Base-by-base conservation (phyloP, 2,113 vertebrate species). In the Xerus inauris region DNA sequence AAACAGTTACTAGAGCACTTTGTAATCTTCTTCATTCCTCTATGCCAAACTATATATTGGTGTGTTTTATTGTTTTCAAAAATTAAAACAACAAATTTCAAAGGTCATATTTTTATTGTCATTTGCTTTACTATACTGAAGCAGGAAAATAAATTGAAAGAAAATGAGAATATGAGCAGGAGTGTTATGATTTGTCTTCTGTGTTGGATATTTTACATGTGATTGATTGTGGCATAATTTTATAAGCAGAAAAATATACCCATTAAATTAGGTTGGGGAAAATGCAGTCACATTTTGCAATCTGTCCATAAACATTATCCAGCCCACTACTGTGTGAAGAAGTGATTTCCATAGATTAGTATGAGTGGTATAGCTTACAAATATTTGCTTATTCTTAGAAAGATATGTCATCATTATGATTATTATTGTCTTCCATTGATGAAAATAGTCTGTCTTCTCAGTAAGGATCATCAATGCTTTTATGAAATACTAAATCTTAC, bases 41-140 rank as follows among this genome's bases (percentile, higher is more conserved):
- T 75, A 1, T 13, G 77, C 57, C 35, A 80, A 71, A 1, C 6
- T 40, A 51, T 59, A 3, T 32, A 3, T 79, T n/a, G 0, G 0
- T 42, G 88, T 59, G 65, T 35, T n/a, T 81, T 71, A 13, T 81
- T 88, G 11, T 82, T 7, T 90, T 95, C 75, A 57, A 69, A 75
- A 94, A 76, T 91, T 83, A 67, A 97, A 93, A 88, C 9, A 87
- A 10, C 14, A 42, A 24, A 71, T 85, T 85, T 62, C 73, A 38
- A 64, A 17, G 62, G 11, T 76, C 35, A 47, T 11, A 51, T 59
- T 80, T 77, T 59, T 20, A 51, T 45, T 85, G 38, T 16, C 26
- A 76, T 82, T 96, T 84, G 9, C 51, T 94, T 89, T 92, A 80
- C 42, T 89, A 19, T n/a, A 81, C 32, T 6, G 40, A 93, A 87